Conservation (phyloP, 2,888 invertebrate genomes). For the Palloptera scutellata region DNA sequence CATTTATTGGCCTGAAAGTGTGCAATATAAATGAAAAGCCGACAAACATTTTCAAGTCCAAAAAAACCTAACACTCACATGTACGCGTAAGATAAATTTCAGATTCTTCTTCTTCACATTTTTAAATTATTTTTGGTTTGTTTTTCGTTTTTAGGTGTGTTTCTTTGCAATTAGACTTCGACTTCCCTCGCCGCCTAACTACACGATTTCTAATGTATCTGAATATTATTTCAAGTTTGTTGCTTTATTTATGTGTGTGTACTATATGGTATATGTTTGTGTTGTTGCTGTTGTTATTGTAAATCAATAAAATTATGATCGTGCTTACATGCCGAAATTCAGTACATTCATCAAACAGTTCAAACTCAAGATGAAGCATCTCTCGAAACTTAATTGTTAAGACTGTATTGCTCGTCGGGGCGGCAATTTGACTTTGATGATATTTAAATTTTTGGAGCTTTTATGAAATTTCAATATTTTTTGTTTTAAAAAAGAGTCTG, state of each 20-base stretch:
- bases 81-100: too few species aligned
- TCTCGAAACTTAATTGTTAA: too few species aligned
- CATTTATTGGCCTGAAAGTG: slow-evolving; percentile 54
- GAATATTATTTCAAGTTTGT: neutral
- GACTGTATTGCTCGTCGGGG: neutral
- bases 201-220: neutral
- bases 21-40: slow-evolving; percentile 62
- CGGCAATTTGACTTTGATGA: slow-evolving; percentile 17
- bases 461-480: too few species aligned
- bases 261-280: neutral
- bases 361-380: neutral
- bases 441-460: neutral
- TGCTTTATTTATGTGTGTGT: neutral
- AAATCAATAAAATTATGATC: slow-evolving; percentile 52
- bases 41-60: slow-evolving; percentile 49
- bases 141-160: neutral
- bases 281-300: slow-evolving; percentile 36
- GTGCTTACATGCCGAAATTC: slow-evolving; percentile 34
- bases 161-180: neutral
- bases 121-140: too few species aligned
- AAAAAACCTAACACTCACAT: slow-evolving; percentile 25
- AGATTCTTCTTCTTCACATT: too few species aligned
- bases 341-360: neutral
- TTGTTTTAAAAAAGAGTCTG: too few species aligned
- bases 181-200: neutral